Percentiles rank a stretch among this genome's conserved stretches.
phyloP scores from a whole-genome alignment of 2,113 vertebrate species.

The Todiramphus chloris region DNA sequence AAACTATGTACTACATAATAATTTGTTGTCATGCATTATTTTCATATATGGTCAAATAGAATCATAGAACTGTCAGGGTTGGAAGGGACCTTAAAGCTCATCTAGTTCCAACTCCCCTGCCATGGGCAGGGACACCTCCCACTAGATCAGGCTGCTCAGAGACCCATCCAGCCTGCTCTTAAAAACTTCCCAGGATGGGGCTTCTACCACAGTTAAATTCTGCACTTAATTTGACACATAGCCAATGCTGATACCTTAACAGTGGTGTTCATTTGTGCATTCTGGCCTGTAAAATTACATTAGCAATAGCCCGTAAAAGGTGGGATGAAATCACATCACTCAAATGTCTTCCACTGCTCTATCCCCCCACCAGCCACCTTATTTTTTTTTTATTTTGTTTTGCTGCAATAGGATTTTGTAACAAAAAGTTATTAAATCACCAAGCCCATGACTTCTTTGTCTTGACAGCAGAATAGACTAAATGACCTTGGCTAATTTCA shows the following conservation, averaged over 20 bases:
- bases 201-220: not conserved
- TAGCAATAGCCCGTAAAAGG: not conserved
- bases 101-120: too few species aligned
- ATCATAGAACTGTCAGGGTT: too few species aligned
- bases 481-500: constrained; percentile 37
- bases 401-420: not conserved
- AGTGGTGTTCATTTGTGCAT: not conserved
- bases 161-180: too few species aligned
- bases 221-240: not conserved
- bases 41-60: not conserved
- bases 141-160: too few species aligned
- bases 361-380: not conserved
- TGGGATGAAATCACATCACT: constrained; percentile 10
- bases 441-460: not conserved
- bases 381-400: not conserved
- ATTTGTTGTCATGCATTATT: not conserved
- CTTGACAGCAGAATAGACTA: constrained; percentile 8
- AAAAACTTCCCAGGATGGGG: too few species aligned
- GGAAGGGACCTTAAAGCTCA: too few species aligned
- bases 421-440: constrained; percentile 34
- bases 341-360: not conserved
- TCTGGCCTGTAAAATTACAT: not conserved
- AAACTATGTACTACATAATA: not conserved
- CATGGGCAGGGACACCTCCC: too few species aligned
- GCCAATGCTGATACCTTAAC: not conserved